Base-by-base conservation (phyloP, 2,888 invertebrate species). In the Drosophila hamatofila region DNA sequence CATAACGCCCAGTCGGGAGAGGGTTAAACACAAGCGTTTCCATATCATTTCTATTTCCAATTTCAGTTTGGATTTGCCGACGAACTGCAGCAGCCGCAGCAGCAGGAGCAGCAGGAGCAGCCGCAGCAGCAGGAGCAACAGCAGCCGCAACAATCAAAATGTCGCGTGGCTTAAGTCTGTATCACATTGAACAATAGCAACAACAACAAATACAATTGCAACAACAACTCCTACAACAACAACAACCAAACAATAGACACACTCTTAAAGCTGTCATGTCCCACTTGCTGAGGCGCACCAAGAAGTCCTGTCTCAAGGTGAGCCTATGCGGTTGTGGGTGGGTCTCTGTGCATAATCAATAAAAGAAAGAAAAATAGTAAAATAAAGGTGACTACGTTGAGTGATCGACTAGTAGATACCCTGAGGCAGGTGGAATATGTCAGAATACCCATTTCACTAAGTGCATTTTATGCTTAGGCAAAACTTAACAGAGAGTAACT, bases 251-350 rank as follows among this genome's bases (percentile, higher is more conserved):
- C 61, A 69, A 65, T 44, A 66, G 44, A 12, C 42, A 39, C 48
- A 56, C 48, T 25, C 35, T 16, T 8, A 54, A 14, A 52, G 48
- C 62, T 46, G 78, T 65, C 30, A 92, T 92, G 92, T 91, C 92
- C 72, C 89, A 92, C 72, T 83, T 92, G 78, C 85, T 92, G 48
- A 92, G 90, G 80, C 91, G 92, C 85, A 92, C 92, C 68, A 92
- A 92, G 76, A 92, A 92, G 71, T 92, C 92, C 77, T 92, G 92
- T 77, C 83, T 92, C 66, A 92, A 92, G 91, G 92, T 92, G 85
- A 92, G 90, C 80, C 39, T n/a, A 23, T 54, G 39, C 54, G 54
- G 25, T 12, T 9, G 59, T 23, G 39, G 37, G 41, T 52, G n/a
- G 37, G 18, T n/a, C 33, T 1, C 14, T 65, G 14, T 48, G 67